phyloP scores from a whole-genome alignment of 2,797 vertebrate species.

The Cirrhinus mrigala region DNA sequence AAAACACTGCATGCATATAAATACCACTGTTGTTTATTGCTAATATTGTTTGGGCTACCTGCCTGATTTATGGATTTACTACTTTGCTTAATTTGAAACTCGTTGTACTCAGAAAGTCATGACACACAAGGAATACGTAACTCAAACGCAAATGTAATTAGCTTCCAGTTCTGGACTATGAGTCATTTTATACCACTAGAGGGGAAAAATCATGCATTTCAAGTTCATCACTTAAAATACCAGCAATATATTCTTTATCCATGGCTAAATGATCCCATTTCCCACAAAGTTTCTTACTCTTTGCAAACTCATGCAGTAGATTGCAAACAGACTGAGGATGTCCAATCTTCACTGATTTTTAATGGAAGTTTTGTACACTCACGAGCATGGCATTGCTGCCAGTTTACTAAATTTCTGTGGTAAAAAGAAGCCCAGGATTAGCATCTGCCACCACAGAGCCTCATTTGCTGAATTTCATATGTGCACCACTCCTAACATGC shows the following conservation, averaged over 20 bases:
- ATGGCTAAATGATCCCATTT: background rate
- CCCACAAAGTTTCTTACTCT: background rate
- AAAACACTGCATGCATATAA: too few species aligned
- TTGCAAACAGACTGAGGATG: slow-evolving; percentile 14
- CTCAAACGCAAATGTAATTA: background rate
- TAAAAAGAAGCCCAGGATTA: background rate
- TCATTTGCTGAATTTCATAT: background rate
- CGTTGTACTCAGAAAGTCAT: background rate
- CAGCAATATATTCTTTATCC: background rate
- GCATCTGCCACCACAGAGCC: background rate
- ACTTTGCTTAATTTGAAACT: background rate
- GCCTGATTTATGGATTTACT: background rate
- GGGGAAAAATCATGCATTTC: background rate
- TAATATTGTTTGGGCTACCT: background rate
- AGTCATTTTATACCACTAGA: background rate
- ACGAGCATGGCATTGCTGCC: background rate
- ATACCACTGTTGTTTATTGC: too few species aligned
- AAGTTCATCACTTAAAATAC: background rate
- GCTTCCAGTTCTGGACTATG: background rate
- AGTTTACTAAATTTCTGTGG: background rate
- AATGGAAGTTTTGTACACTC: background rate
- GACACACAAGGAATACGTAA: background rate
- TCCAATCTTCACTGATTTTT: slow-evolving; percentile 1
- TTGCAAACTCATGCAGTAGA: slow-evolving; percentile 9
- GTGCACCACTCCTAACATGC: background rate